Evolutionary conservation across 2,888 invertebrate species (phyloP).

Genomic region (Neria commutata): DNA sequence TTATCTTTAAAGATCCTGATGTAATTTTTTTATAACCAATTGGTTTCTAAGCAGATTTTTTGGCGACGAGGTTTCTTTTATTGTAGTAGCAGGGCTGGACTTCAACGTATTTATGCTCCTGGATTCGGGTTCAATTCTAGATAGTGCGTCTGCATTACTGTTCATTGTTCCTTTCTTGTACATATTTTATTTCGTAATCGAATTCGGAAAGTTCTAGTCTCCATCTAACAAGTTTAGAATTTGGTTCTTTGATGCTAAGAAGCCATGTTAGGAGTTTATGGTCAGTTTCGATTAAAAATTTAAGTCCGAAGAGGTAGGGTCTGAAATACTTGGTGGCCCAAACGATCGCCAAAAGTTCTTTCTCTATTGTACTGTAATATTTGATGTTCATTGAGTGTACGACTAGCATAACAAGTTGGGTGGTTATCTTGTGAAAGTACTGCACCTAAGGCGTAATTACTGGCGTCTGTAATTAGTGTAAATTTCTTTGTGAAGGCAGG

Average conservation of each 20-base stretch:
- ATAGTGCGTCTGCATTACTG: background rate
- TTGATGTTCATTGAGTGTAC: slow-evolving; percentile 7
- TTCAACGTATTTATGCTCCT: no score
- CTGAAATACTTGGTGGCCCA: slow-evolving; percentile 11
- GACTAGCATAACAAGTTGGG: background rate
- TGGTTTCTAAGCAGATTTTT: no score
- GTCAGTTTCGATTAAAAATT: slow-evolving; percentile 2
- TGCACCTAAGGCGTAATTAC: no score
- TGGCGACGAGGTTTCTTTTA: no score
- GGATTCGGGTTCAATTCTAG: background rate
- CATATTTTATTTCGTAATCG: background rate
- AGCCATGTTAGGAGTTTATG: slow-evolving; percentile 1
- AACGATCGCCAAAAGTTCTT: background rate
- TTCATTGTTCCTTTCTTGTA: background rate
- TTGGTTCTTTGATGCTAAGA: background rate
- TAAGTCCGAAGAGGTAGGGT: slow-evolving; percentile 11
- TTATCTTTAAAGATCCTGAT: no score
- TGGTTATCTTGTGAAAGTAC: no score
- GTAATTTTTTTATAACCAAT: no score
- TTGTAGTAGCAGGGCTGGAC: no score
- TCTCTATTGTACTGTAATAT: slow-evolving; percentile 1
- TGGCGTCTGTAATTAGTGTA: no score
- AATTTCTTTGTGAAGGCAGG: no score
- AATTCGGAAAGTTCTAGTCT: background rate
- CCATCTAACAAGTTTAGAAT: background rate